These are phyloP conservation scores for Ceuthmochares aereus DNA, from an alignment of 2,113 vertebrate species.

Conservation along the genomic window DNA sequence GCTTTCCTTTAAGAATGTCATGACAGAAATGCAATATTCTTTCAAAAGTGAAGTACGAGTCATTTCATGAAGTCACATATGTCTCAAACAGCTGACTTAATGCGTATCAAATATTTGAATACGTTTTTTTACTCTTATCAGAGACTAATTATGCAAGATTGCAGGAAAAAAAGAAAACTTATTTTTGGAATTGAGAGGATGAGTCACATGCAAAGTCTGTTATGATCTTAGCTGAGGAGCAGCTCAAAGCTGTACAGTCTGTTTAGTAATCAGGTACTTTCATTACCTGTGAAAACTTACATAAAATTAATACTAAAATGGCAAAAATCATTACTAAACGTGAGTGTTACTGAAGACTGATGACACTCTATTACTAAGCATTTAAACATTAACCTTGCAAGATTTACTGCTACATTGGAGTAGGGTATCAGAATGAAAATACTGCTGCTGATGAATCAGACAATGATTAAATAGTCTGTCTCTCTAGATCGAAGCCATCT, in stretches of 20 bases:
- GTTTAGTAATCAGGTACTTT: not conserved
- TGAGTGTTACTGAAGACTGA: not conserved
- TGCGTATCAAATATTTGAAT: constrained; percentile 9
- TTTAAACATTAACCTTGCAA: constrained; percentile 18
- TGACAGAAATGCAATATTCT: not conserved
- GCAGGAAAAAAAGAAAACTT: constrained; percentile 27
- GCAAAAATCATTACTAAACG: not conserved
- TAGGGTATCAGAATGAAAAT: not conserved
- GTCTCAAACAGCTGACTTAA: constrained; percentile 38
- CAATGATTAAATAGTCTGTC: constrained; percentile 18
- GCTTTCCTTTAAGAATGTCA: not conserved
- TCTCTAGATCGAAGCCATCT: constrained; percentile 1
- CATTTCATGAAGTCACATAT: constrained; percentile 6
- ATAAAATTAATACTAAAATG: not conserved
- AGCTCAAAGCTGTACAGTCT: not conserved
- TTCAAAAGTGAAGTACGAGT: not conserved
- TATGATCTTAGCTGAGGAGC: not conserved
- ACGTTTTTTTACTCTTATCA: constrained; percentile 13
- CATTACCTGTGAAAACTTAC: not conserved
- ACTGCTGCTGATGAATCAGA: constrained; percentile 5
- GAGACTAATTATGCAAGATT: constrained; percentile 51
- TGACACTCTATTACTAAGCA: not conserved
- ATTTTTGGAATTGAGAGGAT: constrained; percentile 49
- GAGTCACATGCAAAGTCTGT: constrained; percentile 42
- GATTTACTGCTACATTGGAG: not conserved